Evolutionary conservation across 2,888 invertebrate genomes (phyloP).

Genomic region (Strigamia transsilvanica): DNA sequence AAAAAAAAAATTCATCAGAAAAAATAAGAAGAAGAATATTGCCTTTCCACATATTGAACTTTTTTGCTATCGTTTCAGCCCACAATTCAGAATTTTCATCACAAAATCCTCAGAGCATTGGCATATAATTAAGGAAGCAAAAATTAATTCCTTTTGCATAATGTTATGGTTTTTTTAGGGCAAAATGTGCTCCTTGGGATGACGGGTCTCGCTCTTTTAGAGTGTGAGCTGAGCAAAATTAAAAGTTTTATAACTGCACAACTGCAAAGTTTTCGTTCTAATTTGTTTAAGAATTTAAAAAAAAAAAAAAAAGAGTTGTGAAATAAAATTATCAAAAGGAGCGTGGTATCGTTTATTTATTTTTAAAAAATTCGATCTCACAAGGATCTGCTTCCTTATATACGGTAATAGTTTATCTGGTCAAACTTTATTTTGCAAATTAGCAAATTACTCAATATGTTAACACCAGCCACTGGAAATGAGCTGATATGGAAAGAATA

Average conservation of each 20-base stretch:
- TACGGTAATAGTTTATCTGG: no score
- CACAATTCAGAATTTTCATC: slow-evolving; percentile 15
- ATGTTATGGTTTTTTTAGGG: slow-evolving; percentile 14
- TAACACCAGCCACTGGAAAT: no score
- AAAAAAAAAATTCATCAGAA: not conserved
- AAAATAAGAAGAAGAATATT: not conserved
- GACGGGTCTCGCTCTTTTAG: slow-evolving; percentile 14
- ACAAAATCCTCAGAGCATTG: slow-evolving; percentile 20
- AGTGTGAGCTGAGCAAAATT: slow-evolving; percentile 10
- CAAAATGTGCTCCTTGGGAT: slow-evolving; percentile 9
- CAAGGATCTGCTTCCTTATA: no score
- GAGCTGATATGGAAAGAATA: not conserved
- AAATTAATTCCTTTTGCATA: slow-evolving; percentile 20
- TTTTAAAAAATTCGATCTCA: no score
- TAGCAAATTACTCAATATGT: no score
- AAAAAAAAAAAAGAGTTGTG: not conserved
- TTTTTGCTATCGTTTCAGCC: not conserved
- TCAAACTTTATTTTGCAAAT: no score
- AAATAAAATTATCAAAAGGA: not conserved
- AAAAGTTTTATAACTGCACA: slow-evolving; percentile 10
- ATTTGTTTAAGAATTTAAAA: not conserved
- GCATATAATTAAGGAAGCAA: slow-evolving; percentile 20
- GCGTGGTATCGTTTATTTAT: not conserved
- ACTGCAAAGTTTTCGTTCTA: not conserved
- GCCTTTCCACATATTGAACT: not conserved